Evolutionary conservation across 2,888 invertebrate genomes (phyloP), one percentile per base, ranked within the genome.

Genomic region (Himalopsyche japonica): DNA sequence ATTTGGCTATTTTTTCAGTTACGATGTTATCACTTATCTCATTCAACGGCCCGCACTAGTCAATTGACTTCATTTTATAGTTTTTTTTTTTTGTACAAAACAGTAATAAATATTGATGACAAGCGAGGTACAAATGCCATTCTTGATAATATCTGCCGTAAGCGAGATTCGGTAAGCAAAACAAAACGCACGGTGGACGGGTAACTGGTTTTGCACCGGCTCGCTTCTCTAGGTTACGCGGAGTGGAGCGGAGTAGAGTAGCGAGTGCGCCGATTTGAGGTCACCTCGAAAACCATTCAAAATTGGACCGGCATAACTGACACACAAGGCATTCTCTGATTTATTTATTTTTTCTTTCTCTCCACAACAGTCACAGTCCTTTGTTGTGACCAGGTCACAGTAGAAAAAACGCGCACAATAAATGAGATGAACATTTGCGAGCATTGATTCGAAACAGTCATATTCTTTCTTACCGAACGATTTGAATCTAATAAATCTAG

Each of bases 261-360:
- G 79, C 79, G 79, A 76, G 83, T 43, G 48, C 76, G 49, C 78
- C 70, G 85, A 84, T 86, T 86, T 86, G 86, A 85, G 86, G 86
- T 86, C 86, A 86, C 85, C 86, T 84, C 86, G 85, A 84, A 85
- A 85, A 84, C 82, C 81, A 81, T 81, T 83, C 78, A 84, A 83
- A 86, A 84, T 84, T 82, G 82, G 85, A 86, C 79, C 86, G 81
- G 34, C 77, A 78, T 80, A 43, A 81, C 83, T 27, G 34, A 78
- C 81, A 83, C 76, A 64, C 49, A 78, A 82, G 78, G 81, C 81
- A 82, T 85, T 84, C 84, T 84, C 81, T 85, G 84, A 84, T 80
- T 80, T 76, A 43, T 57, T 57, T 57, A 20, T 83, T 79, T 81
- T 76, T 49, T 80, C 32, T 81, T 84, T 79, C 18, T 32, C 43